A percentile compares a stretch with the other conserved stretches of the same genome.
Evolutionary conservation across 92 coral and sea anemone genomes (phyloP).

Genomic region (Metridium senile): DNA sequence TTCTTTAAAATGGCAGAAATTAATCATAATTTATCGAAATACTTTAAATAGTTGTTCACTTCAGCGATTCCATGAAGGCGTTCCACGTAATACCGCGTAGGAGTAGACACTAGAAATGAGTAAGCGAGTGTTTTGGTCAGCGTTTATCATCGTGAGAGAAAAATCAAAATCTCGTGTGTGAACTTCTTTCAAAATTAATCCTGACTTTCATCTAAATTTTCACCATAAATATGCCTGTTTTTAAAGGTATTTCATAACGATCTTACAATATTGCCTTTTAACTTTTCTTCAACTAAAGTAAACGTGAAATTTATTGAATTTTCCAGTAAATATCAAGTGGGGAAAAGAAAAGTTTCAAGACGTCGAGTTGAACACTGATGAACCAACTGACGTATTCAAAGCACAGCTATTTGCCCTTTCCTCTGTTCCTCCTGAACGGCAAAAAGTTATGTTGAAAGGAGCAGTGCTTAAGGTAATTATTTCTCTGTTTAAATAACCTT

Average conservation of each 20-base stretch:
- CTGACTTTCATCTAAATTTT: constrained; percentile 12
- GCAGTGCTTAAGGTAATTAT: constrained; percentile 82
- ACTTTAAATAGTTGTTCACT: constrained; percentile 25
- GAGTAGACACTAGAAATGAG: constrained; percentile 11
- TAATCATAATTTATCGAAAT: constrained; percentile 6
- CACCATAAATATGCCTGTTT: constrained; percentile 57
- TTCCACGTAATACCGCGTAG: constrained; percentile 14
- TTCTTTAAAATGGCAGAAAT: neutral
- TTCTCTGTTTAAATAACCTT: neutral
- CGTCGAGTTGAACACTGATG: constrained; percentile 91
- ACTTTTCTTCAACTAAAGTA: neutral
- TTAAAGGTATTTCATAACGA: constrained; percentile 30
- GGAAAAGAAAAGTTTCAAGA: constrained; percentile 93
- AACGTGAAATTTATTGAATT: constrained; percentile 1
- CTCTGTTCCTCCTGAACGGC: constrained; percentile 96
- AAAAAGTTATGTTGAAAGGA: constrained; percentile 96
- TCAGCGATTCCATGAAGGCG: constrained; percentile 17
- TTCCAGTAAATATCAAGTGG: constrained; percentile 88
- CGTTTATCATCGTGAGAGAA: constrained; percentile 5
- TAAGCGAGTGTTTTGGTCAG: constrained; percentile 21
- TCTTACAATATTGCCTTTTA: neutral
- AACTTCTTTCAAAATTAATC: neutral
- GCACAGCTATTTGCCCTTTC: constrained; percentile 94
- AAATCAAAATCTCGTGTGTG: constrained; percentile 29
- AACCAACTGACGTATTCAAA: constrained; percentile 88